Percentiles rank a stretch among this genome's conserved stretches.
These are phyloP conservation scores for Standfussiana lucernea DNA, from an alignment of 2,888 invertebrate genomes.

Conservation along the genomic window DNA sequence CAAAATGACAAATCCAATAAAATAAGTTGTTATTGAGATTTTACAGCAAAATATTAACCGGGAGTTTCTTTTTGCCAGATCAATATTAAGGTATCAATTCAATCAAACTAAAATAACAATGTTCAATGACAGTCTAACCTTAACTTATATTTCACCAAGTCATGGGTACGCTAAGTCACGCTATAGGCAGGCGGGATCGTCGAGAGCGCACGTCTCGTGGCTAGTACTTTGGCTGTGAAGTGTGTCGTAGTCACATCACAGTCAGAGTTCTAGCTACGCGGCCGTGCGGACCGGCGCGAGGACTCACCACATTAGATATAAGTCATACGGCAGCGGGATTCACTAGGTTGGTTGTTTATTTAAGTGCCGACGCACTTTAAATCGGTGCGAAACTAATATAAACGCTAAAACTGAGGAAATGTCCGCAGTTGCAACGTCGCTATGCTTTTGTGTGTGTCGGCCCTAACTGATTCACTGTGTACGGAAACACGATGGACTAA, in stretches of 20 bases:
- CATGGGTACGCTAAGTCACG: slow-evolving; percentile 58
- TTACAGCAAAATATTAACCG: background rate
- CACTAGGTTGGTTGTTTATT: slow-evolving; percentile 57
- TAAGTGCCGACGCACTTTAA: background rate
- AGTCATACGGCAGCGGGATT: slow-evolving; percentile 57
- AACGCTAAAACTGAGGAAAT: too few relatives aligned
- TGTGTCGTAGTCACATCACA: slow-evolving; percentile 96
- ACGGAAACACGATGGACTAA: slow-evolving; percentile 28
- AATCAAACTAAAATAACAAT: slow-evolving; percentile 7
- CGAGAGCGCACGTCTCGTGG: slow-evolving; percentile 78
- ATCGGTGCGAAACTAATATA: background rate
- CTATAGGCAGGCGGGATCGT: slow-evolving; percentile 49
- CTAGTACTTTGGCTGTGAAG: slow-evolving; percentile 96
- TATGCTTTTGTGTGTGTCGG: slow-evolving; percentile 30
- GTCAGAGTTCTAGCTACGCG: slow-evolving; percentile 98
- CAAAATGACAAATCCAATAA: background rate
- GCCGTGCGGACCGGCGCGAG: slow-evolving; percentile 76
- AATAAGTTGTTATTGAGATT: background rate
- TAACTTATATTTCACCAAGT: slow-evolving; percentile 36
- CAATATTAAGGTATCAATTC: slow-evolving; percentile 43
- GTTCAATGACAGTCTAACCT: slow-evolving; percentile 33
- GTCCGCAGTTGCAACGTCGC: background rate
- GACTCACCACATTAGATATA: slow-evolving; percentile 55
- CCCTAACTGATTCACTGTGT: slow-evolving; percentile 40
- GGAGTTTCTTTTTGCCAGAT: background rate